Evolutionary conservation across 2,113 vertebrate genomes (phyloP), one percentile per base, ranked within the genome.

Genomic region (Rhinolophus sinicus): DNA sequence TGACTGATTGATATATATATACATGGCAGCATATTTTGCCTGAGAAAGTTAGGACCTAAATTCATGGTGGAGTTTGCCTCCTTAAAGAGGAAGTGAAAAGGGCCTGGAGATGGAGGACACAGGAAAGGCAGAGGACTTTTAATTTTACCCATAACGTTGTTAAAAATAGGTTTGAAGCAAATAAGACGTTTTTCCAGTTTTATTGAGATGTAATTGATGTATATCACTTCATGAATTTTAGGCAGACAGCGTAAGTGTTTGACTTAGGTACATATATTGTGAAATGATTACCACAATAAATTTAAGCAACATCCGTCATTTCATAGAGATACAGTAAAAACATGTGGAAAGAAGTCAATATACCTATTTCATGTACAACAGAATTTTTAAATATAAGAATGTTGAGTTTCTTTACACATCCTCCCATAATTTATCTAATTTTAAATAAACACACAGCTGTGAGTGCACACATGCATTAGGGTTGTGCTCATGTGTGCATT

Each of bases 401-500:
- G 9, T 5, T 54, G 22, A 2, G 1, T 60, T n/a, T 77, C 73
- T 54, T n/a, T 7, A 5, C 6, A 16, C 35, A 21, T 8, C 47
- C n/a, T 21, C 30, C 18, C 35, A 72, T 4, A 2, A 5, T 8
- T 40, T 26, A 4, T 22, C 35, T 58, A 3, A 4, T 6, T 28
- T 38, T 33, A 22, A 11, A 3, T 38, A 8, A 77, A 40, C 28
- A 50, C 33, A 8, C 13, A 22, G 11, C 5, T 1, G 38, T 16
- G 78, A 18, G 67, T 19, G 28, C 21, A 26, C 1, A 19, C n/a
- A 33, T 60, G 21, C 11, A 2, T 15, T 1, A 19, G 0, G 54
- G 18, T 5, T 1, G 24, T 2, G 8, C 26, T 16, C 26, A n/a
- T 5, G 16, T 30, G 5, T 18, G 3, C 16, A 0, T 30, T 22